Conservation (phyloP, 2,113 vertebrate species). For the Hemiprocne comata region DNA sequence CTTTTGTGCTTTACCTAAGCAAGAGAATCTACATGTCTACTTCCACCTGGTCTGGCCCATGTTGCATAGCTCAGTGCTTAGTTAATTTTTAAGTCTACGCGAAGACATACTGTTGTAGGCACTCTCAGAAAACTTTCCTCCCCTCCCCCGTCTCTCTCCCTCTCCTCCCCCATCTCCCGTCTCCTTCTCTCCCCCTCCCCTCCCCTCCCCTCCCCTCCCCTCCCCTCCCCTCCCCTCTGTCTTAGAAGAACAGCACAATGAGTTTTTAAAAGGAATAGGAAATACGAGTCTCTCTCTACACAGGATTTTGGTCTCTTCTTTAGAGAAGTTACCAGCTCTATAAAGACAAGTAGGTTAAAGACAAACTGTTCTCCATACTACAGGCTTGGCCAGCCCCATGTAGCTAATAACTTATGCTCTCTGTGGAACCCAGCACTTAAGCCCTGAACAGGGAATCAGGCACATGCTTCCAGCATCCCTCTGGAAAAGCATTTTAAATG, state of each 20-base stretch:
- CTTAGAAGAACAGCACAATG: background rate
- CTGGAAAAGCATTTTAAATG: background rate
- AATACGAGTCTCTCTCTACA: background rate
- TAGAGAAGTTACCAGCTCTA: background rate
- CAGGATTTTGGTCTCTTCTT: background rate
- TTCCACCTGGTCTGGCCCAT: background rate
- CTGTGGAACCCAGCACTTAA: accelerated
- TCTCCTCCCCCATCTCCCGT: background rate
- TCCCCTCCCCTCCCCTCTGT: background rate
- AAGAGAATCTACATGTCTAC: background rate
- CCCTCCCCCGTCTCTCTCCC: no score
- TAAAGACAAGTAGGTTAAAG: background rate
- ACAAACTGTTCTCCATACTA: background rate
- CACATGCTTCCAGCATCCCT: background rate
- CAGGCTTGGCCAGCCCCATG: background rate
- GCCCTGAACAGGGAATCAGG: background rate
- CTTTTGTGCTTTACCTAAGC: background rate
- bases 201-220: background rate
- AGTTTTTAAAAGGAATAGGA: background rate
- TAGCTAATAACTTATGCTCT: background rate
- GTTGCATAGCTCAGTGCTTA: background rate
- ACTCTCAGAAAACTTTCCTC: background rate
- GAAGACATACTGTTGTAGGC: background rate
- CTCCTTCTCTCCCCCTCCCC: no score
- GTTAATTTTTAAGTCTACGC: background rate